phyloP scores from a whole-genome alignment of 1,140 invertebrate species.

The Paramacrobiotus metropolitanus region DNA sequence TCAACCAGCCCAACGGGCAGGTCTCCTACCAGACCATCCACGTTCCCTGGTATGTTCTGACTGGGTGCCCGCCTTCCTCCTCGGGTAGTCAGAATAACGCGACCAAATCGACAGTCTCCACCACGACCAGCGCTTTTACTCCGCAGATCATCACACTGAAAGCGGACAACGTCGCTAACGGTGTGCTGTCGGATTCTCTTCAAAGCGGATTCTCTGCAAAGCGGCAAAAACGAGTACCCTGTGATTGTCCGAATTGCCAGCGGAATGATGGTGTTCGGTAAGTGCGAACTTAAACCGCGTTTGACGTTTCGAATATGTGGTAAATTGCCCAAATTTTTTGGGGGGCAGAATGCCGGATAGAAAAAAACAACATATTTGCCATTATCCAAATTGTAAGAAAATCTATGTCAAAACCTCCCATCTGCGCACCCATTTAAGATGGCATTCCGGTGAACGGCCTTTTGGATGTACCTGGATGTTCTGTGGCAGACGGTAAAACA shows the following conservation, averaged over 20 bases:
- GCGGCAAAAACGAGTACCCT: neutral
- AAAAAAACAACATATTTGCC: conserved; percentile 72
- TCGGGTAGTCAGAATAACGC: too few species aligned
- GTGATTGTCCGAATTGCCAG: neutral
- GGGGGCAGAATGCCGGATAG: conserved; percentile 13
- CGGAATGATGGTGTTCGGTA: neutral
- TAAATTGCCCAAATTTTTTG: too few species aligned
- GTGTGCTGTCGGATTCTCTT: neutral
- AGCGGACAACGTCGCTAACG: neutral
- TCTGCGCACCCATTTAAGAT: conserved; percentile 65
- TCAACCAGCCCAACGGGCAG: conserved; percentile 63
- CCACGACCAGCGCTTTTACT: neutral
- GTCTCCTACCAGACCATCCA: conserved; percentile 78
- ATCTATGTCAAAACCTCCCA: conserved; percentile 92
- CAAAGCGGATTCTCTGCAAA: neutral
- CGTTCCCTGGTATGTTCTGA: conserved; percentile 32
- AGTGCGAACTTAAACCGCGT: too few species aligned
- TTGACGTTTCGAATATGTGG: too few species aligned
- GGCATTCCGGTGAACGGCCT: conserved; percentile 66
- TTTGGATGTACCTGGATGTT: conserved; percentile 81
- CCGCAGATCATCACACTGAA: too few species aligned
- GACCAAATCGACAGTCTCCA: neutral
- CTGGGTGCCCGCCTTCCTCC: too few species aligned
- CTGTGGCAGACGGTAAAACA: conserved; percentile 67
- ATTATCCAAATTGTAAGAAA: conserved; percentile 83